phyloP scores from a whole-genome alignment of 92 coral and sea anemone species.

The Chrysogorgia sp. region DNA sequence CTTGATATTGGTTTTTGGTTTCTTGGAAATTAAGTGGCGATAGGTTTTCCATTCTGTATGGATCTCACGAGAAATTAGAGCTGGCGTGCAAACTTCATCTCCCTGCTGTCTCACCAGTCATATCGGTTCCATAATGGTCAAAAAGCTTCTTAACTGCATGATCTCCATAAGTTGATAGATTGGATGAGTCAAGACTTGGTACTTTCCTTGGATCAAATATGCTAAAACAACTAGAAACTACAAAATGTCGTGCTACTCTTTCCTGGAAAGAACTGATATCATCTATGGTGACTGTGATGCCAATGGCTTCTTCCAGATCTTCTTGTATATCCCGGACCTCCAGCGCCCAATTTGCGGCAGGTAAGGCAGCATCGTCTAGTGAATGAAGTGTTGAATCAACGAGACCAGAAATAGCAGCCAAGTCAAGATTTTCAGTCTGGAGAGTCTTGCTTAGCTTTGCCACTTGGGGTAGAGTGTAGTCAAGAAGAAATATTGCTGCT shows the following conservation, averaged over 20 bases:
- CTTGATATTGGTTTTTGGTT: too few species aligned
- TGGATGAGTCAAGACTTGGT: neutral
- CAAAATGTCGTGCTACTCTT: neutral
- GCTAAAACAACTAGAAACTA: neutral
- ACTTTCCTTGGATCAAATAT: neutral
- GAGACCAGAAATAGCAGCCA: neutral
- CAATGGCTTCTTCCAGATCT: constrained; percentile 1
- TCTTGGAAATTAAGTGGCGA: too few species aligned
- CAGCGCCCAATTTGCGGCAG: neutral
- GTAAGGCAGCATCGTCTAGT: neutral
- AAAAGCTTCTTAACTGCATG: neutral
- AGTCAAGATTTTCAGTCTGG: neutral
- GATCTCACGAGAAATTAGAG: neutral
- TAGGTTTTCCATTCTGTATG: neutral
- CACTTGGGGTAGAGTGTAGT: neutral
- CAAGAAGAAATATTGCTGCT: neutral
- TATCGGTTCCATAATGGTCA: neutral
- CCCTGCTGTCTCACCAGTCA: neutral
- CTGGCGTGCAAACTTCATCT: neutral
- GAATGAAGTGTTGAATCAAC: neutral
- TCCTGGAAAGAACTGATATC: neutral
- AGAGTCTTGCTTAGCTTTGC: neutral
- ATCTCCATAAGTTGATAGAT: neutral
- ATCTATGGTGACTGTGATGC: neutral
- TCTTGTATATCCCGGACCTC: neutral